phyloP scores from a whole-genome alignment of 2,888 invertebrate species.

The Nomada fucata region DNA sequence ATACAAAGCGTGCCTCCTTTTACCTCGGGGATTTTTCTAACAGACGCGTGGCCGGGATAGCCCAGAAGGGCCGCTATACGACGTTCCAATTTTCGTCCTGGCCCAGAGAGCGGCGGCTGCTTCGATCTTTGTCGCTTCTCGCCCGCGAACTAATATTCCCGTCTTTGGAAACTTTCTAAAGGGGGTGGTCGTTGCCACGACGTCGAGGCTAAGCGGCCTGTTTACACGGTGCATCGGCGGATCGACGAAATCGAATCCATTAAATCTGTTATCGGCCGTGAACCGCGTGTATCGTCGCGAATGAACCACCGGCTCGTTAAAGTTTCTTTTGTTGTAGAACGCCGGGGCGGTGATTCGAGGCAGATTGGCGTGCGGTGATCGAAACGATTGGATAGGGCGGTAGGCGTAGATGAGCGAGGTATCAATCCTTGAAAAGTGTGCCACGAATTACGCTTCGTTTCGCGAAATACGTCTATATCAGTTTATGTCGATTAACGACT shows the following conservation, averaged over 20 bases:
- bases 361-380: not conserved
- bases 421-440: too few relatives aligned
- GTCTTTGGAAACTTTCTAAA: slow-evolving; percentile 70
- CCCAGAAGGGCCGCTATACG: slow-evolving; percentile 70
- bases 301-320: slow-evolving; percentile 24
- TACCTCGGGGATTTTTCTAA: slow-evolving; percentile 57
- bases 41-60: slow-evolving; percentile 51
- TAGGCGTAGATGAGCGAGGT: too few relatives aligned
- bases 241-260: slow-evolving; percentile 66
- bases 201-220: slow-evolving; percentile 49
- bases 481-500: too few relatives aligned
- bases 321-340: slow-evolving; percentile 3
- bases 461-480: too few relatives aligned
- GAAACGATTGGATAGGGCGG: not conserved
- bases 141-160: slow-evolving; percentile 70
- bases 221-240: slow-evolving; percentile 37
- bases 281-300: slow-evolving; percentile 7
- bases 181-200: slow-evolving; percentile 26
- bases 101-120: slow-evolving; percentile 52
- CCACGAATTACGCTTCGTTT: too few relatives aligned
- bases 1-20: slow-evolving; percentile 62
- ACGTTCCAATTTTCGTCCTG: slow-evolving; percentile 78
- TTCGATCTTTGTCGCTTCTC: slow-evolving; percentile 55
- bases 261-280: slow-evolving; percentile 59
- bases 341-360: not conserved